Evolutionary conservation across 2,113 vertebrate genomes (phyloP), one percentile per base, ranked within the genome.

Genomic region (Alexandromys fortis): DNA sequence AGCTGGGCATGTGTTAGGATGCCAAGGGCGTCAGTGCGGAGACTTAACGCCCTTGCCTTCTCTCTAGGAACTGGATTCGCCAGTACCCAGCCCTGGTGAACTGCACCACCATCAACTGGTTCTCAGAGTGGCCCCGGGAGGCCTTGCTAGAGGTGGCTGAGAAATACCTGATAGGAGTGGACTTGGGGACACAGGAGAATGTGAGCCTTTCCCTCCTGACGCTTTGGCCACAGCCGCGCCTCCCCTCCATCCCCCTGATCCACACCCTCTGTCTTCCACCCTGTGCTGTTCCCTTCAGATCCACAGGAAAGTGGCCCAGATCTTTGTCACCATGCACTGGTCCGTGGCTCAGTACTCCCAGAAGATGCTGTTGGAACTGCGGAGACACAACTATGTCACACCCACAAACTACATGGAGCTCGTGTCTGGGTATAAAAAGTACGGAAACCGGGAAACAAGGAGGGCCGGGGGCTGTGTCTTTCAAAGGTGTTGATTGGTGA

Each of bases 81-180:
- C 99, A 99, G 97, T 99, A 99, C 96, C 99, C 99, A 1, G 99
- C 99, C 0, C 97, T 99, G 65, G 99, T 99, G 85, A 99, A 99
- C 98, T 99, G 99, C 97, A 99, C 99, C 3, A 99, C 99, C 72
- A 99, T 99, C n/a, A 99, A 99, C 98, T 99, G 99, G 99, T 99
- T 99, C 98, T 98, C 98, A 19, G 99, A 99, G 91, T 99, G 99
- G 99, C 99, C 99, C 58, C 98, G 96, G 0, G 99, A 99, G 22
- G 99, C 99, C 47, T 98, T 99, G 94, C 97, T 99, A 30, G 99
- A 99, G 96, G 99, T 99, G 79, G 99, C 99, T 3, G 99, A 99
- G 98, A 98, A 98, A 88, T 99, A 98, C 94, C 96, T 99, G 89
- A 86, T 98, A 47, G 98, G 98, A 7, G 97, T 99, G 67, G 98